Evolutionary conservation across 2,888 invertebrate species (phyloP).

Genomic region (Pyrrhia umbra): DNA sequence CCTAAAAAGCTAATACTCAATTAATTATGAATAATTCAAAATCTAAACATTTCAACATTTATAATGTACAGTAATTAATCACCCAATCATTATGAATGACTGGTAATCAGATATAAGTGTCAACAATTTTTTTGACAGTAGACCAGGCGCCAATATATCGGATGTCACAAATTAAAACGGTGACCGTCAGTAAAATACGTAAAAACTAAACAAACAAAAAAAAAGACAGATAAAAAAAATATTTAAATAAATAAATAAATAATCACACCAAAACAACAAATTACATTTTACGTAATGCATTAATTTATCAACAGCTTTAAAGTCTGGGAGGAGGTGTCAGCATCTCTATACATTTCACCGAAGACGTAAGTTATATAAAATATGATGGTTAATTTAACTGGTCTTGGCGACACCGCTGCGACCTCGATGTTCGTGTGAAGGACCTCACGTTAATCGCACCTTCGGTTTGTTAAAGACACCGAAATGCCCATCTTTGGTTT

Average conservation of each 20-base stretch:
- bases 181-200: constrained; percentile 40
- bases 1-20: constrained; percentile 40
- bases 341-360: constrained; percentile 65
- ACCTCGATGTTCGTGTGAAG: constrained; percentile 63
- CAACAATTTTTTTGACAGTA: constrained; percentile 21
- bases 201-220: constrained; percentile 11
- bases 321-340: constrained; percentile 59
- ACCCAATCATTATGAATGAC: constrained; percentile 36
- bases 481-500: constrained; percentile 35
- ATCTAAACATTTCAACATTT: constrained; percentile 41
- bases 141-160: constrained; percentile 28
- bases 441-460: constrained; percentile 59
- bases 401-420: constrained; percentile 63
- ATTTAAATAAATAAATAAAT: constrained; percentile 21
- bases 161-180: constrained; percentile 8
- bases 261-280: constrained; percentile 25
- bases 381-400: constrained; percentile 79
- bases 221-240: constrained; percentile 12
- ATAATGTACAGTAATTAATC: constrained; percentile 53
- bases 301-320: constrained; percentile 33
- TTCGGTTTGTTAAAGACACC: constrained; percentile 48
- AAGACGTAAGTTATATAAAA: constrained; percentile 69
- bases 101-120: constrained; percentile 43
- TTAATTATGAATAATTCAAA: constrained; percentile 54
- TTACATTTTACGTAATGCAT: constrained; percentile 20